A percentile compares a stretch with the other conserved stretches of the same genome.
phyloP scores from a whole-genome alignment of 2,797 vertebrate genomes.

The Spheniscus humboldti region DNA sequence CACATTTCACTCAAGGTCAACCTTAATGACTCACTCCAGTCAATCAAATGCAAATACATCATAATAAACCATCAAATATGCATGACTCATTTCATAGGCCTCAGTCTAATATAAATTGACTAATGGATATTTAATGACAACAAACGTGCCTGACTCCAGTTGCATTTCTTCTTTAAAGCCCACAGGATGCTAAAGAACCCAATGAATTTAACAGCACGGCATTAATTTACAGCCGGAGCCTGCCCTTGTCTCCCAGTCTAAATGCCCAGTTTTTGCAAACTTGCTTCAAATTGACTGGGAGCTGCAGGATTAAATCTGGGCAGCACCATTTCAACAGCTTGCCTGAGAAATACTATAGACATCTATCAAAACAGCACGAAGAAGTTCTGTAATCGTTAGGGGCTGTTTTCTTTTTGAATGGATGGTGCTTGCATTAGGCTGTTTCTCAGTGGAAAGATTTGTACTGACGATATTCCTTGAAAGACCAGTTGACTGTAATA shows the following conservation, averaged over 20 bases:
- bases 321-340: neutral
- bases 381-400: neutral
- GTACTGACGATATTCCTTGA: accelerated
- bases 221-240: neutral
- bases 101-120: neutral
- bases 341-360: neutral
- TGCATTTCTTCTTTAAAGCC: neutral
- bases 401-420: too few relatives aligned
- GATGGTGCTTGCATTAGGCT: accelerated
- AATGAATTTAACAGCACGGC: neutral
- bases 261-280: neutral
- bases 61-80: neutral
- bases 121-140: neutral
- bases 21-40: neutral
- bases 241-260: neutral
- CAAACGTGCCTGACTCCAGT: neutral
- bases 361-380: accelerated
- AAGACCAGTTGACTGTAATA: too few relatives aligned
- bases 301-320: neutral
- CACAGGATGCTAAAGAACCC: neutral
- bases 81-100: neutral
- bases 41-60: neutral
- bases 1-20: neutral
- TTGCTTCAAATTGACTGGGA: neutral
- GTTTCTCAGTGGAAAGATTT: neutral